Conservation (phyloP, 1,140 invertebrate genomes). For the Phymorhynchus buccinoides region DNA sequence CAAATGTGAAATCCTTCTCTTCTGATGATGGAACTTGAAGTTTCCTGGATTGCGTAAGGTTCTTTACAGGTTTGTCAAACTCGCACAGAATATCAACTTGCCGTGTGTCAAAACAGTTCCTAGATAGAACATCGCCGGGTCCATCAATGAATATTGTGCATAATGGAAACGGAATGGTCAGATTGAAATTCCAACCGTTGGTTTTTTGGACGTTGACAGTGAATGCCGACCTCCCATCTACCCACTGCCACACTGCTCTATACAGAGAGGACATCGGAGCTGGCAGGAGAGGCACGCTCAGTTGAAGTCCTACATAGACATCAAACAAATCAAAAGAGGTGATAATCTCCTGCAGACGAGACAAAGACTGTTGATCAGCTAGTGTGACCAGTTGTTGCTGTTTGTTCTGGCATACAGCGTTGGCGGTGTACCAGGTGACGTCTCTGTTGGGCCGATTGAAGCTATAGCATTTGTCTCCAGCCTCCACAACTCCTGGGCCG, state of each 20-base stretch:
- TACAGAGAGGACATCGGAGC: neutral
- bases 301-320: neutral
- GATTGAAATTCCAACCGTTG: neutral
- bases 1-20: neutral
- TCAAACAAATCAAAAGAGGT: neutral
- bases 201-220: neutral
- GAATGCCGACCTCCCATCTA: neutral
- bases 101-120: neutral
- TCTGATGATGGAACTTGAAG: neutral
- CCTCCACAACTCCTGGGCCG: neutral
- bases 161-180: neutral
- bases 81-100: neutral
- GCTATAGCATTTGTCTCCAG: neutral
- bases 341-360: neutral
- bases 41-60: neutral
- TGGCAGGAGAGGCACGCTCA: neutral
- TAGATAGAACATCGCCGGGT: neutral
- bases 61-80: neutral
- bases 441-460: no score
- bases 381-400: neutral
- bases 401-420: neutral
- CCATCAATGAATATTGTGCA: neutral
- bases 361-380: neutral
- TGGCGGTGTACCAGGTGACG: neutral
- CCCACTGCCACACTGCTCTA: constrained; percentile 9